Evolutionary conservation across 1,140 invertebrate species (phyloP).

Genomic region (Heliconius congener): DNA sequence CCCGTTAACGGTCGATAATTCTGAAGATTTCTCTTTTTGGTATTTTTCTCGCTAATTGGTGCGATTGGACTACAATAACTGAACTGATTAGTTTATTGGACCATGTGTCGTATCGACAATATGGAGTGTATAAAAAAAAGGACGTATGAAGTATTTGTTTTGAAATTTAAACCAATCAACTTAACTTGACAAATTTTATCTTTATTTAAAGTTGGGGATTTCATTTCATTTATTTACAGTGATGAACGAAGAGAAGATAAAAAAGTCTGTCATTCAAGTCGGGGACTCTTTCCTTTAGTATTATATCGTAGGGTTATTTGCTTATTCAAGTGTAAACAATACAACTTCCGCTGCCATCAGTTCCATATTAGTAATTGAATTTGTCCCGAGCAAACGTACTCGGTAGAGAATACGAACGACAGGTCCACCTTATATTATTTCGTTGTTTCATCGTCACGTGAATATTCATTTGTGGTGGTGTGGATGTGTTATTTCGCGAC

Average conservation of each 20-base stretch:
- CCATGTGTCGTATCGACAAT: constrained; percentile 17
- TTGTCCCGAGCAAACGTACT: constrained; percentile 25
- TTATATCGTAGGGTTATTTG: constrained; percentile 40
- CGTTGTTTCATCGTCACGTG: constrained; percentile 37
- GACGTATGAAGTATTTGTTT: background rate
- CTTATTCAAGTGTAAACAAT: constrained; percentile 36
- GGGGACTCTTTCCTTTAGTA: background rate
- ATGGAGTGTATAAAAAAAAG: background rate
- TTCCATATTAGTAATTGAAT: constrained; percentile 38
- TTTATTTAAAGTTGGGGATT: background rate
- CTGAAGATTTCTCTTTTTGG: constrained; percentile 42
- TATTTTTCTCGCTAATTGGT: constrained; percentile 33
- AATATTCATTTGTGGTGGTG: constrained; percentile 48
- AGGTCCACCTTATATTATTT: constrained; percentile 36
- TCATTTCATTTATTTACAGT: background rate
- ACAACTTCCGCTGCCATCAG: constrained; percentile 32
- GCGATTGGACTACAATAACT: constrained; percentile 25
- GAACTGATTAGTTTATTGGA: constrained; percentile 30
- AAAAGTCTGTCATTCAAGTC: background rate
- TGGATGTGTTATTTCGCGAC: constrained; percentile 38
- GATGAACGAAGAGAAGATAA: background rate
- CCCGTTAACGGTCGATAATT: constrained; percentile 33
- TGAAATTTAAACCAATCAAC: background rate
- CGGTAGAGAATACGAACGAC: constrained; percentile 34
- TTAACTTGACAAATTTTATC: background rate